Percentiles rank a stretch among this genome's conserved stretches.
Conservation (phyloP, 1,140 invertebrate species). For the Hylaeus anthracinus region DNA sequence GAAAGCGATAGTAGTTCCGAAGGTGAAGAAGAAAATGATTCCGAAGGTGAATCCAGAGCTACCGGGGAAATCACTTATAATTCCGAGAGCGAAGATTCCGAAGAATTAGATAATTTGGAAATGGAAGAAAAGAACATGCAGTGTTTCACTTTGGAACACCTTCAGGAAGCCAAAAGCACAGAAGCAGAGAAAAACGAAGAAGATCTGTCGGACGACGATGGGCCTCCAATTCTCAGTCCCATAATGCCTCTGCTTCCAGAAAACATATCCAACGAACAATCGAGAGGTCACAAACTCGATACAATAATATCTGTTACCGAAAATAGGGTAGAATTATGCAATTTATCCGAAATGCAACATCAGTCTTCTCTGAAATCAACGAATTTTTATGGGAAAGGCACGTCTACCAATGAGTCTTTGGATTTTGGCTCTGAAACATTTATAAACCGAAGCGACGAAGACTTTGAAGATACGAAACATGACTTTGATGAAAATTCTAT, state of each 20-base stretch:
- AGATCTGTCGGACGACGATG: conserved; percentile 72
- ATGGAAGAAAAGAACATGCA: conserved; percentile 44
- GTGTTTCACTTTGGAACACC: conserved; percentile 11
- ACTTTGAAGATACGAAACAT: conserved; percentile 18
- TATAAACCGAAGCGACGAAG: conserved; percentile 21
- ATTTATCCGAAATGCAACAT: conserved; percentile 51
- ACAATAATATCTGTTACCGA: conserved; percentile 65
- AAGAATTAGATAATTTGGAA: conserved; percentile 72
- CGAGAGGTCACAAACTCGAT: conserved; percentile 67
- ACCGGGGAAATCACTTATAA: conserved; percentile 53
- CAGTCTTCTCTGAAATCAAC: conserved; percentile 2
- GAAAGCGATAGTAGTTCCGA: conserved; percentile 37
- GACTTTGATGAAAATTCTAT: conserved; percentile 28
- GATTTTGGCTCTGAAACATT: conserved; percentile 6
- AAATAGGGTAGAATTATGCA: conserved; percentile 44
- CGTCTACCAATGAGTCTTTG: not conserved
- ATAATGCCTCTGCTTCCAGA: conserved; percentile 70
- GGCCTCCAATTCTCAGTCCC: conserved; percentile 75
- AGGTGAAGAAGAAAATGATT: conserved; percentile 55
- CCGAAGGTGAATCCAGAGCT: conserved; percentile 49
- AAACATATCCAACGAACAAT: conserved; percentile 55
- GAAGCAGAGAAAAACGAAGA: conserved; percentile 23
- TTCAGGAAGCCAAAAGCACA: not conserved
- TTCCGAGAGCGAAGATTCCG: conserved; percentile 65
- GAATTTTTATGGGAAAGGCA: conserved; percentile 28